Conservation (phyloP, 2,113 vertebrate species). For the Glaucomys volans region DNA sequence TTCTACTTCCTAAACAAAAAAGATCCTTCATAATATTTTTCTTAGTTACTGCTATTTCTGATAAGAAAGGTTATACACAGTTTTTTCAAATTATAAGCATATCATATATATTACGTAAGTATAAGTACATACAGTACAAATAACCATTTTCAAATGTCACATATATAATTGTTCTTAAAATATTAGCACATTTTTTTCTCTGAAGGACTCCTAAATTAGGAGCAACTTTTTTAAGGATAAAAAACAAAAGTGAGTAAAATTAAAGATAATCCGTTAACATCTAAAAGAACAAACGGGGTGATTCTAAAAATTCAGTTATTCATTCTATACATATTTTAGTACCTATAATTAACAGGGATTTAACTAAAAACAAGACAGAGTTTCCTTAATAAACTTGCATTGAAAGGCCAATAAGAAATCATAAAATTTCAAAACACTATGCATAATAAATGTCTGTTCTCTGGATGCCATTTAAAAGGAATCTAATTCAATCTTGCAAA, state of each 20-base stretch:
- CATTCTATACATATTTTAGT: neutral
- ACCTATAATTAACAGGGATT: neutral
- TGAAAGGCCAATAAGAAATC: neutral
- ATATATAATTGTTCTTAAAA: neutral
- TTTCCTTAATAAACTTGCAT: neutral
- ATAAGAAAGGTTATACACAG: neutral
- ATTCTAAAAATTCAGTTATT: neutral
- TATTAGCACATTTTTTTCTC: neutral
- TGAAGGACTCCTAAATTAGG: neutral
- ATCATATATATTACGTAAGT: neutral
- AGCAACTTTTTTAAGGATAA: neutral
- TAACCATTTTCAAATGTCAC: constrained; percentile 35
- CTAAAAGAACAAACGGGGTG: neutral
- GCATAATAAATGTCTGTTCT: neutral
- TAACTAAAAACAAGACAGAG: neutral
- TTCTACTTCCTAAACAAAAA: neutral
- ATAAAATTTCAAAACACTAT: neutral
- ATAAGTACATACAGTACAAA: neutral
- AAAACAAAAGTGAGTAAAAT: neutral
- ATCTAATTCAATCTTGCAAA: neutral
- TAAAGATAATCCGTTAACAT: neutral
- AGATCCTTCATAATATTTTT: neutral
- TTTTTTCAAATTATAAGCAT: neutral
- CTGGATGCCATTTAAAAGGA: neutral
- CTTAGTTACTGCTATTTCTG: neutral